Conservation (phyloP, 2,797 vertebrate genomes). For the Limnodromus scolopaceus region DNA sequence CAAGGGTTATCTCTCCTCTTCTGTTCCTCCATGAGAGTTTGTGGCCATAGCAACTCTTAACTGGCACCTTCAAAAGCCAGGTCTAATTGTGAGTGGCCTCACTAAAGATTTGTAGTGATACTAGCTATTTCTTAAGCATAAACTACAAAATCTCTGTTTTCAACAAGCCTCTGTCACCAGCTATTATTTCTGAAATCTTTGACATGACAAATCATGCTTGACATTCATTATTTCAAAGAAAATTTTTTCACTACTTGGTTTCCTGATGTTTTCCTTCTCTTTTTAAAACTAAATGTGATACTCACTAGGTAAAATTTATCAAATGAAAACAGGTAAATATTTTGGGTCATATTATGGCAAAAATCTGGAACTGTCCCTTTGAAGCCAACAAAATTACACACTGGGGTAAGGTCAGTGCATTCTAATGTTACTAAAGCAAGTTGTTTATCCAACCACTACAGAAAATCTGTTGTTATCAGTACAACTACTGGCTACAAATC, state of each 20-base stretch:
- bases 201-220: neutral
- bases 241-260: neutral
- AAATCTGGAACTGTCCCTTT: neutral
- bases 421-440: conserved; percentile 41
- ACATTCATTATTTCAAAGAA: neutral
- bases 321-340: neutral
- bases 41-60: neutral
- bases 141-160: conserved; percentile 1
- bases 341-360: neutral
- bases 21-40: neutral
- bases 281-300: neutral
- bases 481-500: conserved; percentile 44
- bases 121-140: neutral
- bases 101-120: neutral
- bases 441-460: conserved; percentile 28
- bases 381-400: neutral
- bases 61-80: neutral
- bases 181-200: neutral
- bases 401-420: neutral
- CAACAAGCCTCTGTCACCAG: neutral
- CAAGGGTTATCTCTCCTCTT: neutral
- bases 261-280: neutral
- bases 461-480: conserved; percentile 48
- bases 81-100: neutral
- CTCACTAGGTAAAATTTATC: neutral